These are phyloP conservation scores for Catharus fuscescens DNA, from an alignment of 2,113 vertebrate species.

Conservation along the genomic window DNA sequence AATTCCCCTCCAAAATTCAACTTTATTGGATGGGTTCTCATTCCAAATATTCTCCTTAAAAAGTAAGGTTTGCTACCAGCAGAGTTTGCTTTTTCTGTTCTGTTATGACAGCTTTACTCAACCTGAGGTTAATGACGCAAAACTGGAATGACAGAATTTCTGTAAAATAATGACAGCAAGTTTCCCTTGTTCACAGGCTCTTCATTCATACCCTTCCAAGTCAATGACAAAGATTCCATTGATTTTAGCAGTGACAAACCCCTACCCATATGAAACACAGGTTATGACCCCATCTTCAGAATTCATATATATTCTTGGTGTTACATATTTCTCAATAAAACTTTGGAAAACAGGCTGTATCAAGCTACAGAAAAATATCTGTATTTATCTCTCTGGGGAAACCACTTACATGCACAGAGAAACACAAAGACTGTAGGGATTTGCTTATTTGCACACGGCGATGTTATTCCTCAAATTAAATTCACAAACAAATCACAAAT, in stretches of 20 bases:
- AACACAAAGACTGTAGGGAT: not conserved
- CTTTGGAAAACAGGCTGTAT: not conserved
- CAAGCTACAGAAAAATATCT: not conserved
- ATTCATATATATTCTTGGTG: not conserved
- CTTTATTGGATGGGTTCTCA: not conserved
- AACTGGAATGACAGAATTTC: not conserved
- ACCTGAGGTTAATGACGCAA: not conserved
- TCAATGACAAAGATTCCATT: conserved; percentile 9
- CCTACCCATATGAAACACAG: not conserved
- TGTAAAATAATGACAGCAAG: conserved; percentile 1
- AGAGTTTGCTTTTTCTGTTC: not conserved
- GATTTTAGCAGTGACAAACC: not conserved
- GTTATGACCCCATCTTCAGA: not conserved
- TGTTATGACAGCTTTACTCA: conserved; percentile 14
- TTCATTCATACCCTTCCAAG: conserved; percentile 15
- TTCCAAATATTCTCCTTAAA: not conserved
- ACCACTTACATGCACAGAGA: not conserved
- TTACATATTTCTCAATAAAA: not conserved
- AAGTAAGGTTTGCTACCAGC: not conserved
- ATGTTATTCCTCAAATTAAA: not conserved
- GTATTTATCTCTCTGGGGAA: not conserved
- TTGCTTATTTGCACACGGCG: not conserved
- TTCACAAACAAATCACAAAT: not conserved
- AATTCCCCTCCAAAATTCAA: not conserved
- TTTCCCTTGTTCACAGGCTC: not conserved